Base-by-base conservation (phyloP, 2,113 vertebrate species). In the Nicator chloris region DNA sequence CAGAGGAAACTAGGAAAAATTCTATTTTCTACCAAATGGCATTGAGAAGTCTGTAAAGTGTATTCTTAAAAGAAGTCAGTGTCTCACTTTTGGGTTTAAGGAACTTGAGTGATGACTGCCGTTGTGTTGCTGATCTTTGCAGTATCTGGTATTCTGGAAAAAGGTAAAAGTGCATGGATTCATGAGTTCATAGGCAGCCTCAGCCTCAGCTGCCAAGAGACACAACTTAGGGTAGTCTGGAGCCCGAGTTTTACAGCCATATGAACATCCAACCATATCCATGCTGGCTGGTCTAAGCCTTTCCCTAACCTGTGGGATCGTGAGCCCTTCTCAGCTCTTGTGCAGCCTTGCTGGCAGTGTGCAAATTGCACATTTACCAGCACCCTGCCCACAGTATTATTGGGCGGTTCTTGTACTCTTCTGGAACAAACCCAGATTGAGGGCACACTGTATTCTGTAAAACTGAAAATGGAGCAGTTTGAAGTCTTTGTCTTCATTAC, bases 161-260 rank as follows among this genome's bases (percentile, higher is more conserved):
- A 82, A 50, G 28, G 27, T 42, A 3, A 2, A 82, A 65, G 33
- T 51, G 66, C 26, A 15, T 0, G 0, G 59, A 33, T 21, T 45
- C 4, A 4, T 14, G 22, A 84, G n/a, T 23, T 33, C 33, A 14
- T 15, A 13, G 15, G 27, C 83, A 82, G 75, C 56, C 45, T 30
- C 49, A 11, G 12, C 7, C 19, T 18, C 0, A 0, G 28, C 64
- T n/a, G 40, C 60, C 31, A 35, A 5, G 2, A 20, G 42, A 35
- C 13, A 2, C 4, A 3, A 6, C 31, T 10, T 1, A 11, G 53
- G 39, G 26, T 13, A 42, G 40, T 13, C 23, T 5, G 47, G 40
- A 77, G 33, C 39, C 53, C 39, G 21, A 0, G 22, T 18, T 61
- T 31, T 35, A 27, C 4, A 3, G 35, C n/a, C 26, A 22, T 4